These are phyloP conservation scores for Oligia latruncula DNA, from an alignment of 2,888 invertebrate genomes.

Conservation along the genomic window DNA sequence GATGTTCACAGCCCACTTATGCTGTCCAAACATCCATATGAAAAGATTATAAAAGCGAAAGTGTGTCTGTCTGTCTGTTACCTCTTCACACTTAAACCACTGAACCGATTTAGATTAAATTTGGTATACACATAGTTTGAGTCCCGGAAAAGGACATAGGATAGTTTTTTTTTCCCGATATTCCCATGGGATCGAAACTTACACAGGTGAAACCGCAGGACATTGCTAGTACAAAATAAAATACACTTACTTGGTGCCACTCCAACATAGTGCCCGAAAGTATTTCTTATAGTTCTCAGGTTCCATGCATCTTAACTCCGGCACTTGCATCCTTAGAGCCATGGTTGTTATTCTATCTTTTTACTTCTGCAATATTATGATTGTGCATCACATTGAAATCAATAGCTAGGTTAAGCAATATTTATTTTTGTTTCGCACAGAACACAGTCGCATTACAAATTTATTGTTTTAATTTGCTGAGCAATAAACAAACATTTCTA, in stretches of 20 bases:
- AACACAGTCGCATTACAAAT: slow-evolving; percentile 27
- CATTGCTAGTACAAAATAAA: not conserved
- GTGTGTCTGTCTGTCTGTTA: no score
- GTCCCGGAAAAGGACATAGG: no score
- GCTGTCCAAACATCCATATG: not conserved
- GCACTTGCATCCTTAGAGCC: slow-evolving; percentile 77
- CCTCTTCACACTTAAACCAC: no score
- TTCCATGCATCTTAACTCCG: slow-evolving; percentile 85
- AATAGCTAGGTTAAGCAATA: slow-evolving; percentile 10
- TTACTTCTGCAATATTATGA: slow-evolving; percentile 69
- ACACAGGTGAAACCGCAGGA: no score
- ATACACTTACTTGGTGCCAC: slow-evolving; percentile 79
- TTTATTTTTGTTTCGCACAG: not conserved
- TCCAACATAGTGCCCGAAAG: slow-evolving; percentile 85
- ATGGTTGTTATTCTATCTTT: slow-evolving; percentile 64
- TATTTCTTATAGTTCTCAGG: slow-evolving; percentile 85
- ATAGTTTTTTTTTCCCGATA: no score
- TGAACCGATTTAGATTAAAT: no score
- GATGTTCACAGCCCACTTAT: not conserved
- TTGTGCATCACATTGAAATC: slow-evolving; percentile 47
- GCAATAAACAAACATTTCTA: slow-evolving; percentile 17
- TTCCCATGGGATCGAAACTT: no score
- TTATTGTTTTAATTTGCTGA: slow-evolving; percentile 14
- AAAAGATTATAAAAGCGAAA: no score
- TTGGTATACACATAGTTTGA: no score